These are phyloP conservation scores for Xestia rhomboidea DNA, from an alignment of 2,888 invertebrate genomes.

Conservation along the genomic window DNA sequence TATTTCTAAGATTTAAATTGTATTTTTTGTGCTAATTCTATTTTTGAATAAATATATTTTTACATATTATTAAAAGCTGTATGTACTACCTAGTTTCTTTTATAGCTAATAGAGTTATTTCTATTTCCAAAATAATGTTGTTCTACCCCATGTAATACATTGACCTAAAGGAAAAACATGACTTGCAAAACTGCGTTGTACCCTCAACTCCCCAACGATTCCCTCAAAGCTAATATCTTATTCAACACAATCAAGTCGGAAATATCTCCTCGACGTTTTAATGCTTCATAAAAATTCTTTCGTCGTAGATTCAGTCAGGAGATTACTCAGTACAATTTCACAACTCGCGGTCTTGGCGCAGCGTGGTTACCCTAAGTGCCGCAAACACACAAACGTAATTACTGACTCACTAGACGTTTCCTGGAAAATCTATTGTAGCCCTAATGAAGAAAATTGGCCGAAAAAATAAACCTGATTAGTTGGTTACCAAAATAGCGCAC, in stretches of 20 bases:
- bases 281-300: slow-evolving; percentile 42
- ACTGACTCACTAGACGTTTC: neutral
- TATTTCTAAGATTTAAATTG: too few species aligned
- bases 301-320: slow-evolving; percentile 31
- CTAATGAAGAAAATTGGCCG: neutral
- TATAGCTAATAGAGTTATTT: slow-evolving; percentile 13
- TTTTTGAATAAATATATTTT: too few species aligned
- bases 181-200: slow-evolving; percentile 34
- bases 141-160: slow-evolving; percentile 21
- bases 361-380: neutral
- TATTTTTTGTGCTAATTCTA: too few species aligned
- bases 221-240: slow-evolving; percentile 46
- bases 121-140: slow-evolving; percentile 15
- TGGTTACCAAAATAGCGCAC: neutral
- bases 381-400: neutral
- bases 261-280: slow-evolving; percentile 43
- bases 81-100: slow-evolving; percentile 14
- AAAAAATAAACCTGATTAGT: neutral
- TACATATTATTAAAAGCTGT: slow-evolving; percentile 28
- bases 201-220: slow-evolving; percentile 10
- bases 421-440: neutral
- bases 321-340: slow-evolving; percentile 24
- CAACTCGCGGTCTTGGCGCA: slow-evolving; percentile 19
- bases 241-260: slow-evolving; percentile 55
- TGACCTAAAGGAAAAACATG: slow-evolving; percentile 9